Base-by-base conservation (phyloP, 2,113 vertebrate genomes). In the Diphyllodes magnificus region DNA sequence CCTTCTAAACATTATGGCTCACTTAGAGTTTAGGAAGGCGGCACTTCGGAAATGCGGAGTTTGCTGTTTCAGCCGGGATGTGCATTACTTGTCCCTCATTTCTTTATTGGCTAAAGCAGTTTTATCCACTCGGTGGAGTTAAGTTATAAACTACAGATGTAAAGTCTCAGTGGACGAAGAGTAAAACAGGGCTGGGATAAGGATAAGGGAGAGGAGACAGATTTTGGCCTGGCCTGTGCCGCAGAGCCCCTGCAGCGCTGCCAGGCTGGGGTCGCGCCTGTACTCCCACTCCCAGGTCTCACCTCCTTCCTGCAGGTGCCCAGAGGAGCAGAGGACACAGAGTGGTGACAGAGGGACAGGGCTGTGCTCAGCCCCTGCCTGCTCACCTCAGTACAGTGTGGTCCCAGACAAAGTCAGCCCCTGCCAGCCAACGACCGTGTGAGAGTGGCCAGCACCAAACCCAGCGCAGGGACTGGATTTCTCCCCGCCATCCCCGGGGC, bases 361-460 rank as follows among this genome's bases (percentile, higher is more conserved):
- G 22, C 3, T 18, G n/a, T 18, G 42, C 10, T 13, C 24, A 10
- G 35, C 25, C 61, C 72, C 83, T 18, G 37, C 28, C 15, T 1
- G 10, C 11, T 40, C 65, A 0, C 9, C 31, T 3, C 3, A 2
- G 20, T 0, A 0, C 39, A 7, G 23, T 0, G 1, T 0, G 33
- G 21, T 6, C 31, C 8, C 8, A 17, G 51, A 7, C 1, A 23
- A 33, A 40, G 24, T 11, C 72, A 25, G 54, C 12, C 57, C 86
- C 65, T 18, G 45, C 13, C 23, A 73, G 42, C 49, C 69, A 44
- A 2, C 1, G 10, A 0, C 23, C 0, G 2, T 2, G 2, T 1
- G 83, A 44, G 37, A 75, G 11, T 0, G 0, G 30, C 86, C 61
- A 37, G 68, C 61, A 59, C 77, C 88, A 20, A 14, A 35, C 3